Evolutionary conservation across 2,888 invertebrate genomes (phyloP).

Genomic region (Carterocephalus palaemon): DNA sequence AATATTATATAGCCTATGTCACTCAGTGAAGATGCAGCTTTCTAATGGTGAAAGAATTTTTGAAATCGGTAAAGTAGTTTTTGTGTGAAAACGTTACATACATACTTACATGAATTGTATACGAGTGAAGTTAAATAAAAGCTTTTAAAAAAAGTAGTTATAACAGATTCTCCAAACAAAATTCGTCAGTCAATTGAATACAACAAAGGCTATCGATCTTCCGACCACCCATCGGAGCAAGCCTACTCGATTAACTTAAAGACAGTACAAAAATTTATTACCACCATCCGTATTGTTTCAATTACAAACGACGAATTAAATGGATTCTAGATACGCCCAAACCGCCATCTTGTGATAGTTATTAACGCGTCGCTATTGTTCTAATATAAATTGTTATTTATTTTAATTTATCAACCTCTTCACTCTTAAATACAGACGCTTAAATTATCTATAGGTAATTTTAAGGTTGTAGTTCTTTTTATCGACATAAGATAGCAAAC

Average conservation of each 20-base stretch:
- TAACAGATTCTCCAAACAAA: constrained; percentile 19
- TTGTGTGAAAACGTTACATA: too few species aligned
- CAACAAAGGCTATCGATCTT: constrained; percentile 53
- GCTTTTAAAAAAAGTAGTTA: background rate
- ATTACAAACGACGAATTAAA: constrained; percentile 71
- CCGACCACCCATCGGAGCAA: constrained; percentile 60
- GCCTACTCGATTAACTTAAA: constrained; percentile 55
- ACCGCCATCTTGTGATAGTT: constrained; percentile 58
- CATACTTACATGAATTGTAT: too few species aligned
- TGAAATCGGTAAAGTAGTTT: too few species aligned
- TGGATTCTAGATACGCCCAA: constrained; percentile 66
- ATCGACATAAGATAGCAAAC: too few species aligned
- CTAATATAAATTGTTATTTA: too few species aligned
- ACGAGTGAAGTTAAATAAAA: too few species aligned
- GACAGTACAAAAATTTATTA: constrained; percentile 62
- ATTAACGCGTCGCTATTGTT: constrained; percentile 62
- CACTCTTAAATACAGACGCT: background rate
- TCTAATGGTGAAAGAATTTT: too few species aligned
- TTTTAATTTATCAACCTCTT: constrained; percentile 34
- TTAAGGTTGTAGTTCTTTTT: too few species aligned
- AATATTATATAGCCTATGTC: too few species aligned
- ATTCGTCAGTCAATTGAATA: constrained; percentile 38
- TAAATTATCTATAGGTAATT: background rate
- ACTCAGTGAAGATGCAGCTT: too few species aligned
- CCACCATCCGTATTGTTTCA: constrained; percentile 67